phyloP scores from a whole-genome alignment of 1,140 invertebrate species.

The Heliconius nattereri region DNA sequence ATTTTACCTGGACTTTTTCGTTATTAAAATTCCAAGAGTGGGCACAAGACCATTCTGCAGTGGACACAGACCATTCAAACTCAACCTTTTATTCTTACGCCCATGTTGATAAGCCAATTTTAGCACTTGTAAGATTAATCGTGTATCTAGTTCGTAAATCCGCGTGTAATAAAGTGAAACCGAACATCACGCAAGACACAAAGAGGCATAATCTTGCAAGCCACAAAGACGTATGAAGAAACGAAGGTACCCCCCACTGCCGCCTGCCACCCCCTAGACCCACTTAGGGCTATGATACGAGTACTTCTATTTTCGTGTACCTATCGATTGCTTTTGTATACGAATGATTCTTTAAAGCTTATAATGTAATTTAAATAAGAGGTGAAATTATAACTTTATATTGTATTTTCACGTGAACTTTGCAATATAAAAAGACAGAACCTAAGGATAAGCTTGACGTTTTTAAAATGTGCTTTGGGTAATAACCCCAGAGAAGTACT shows the following conservation, averaged over 20 bases:
- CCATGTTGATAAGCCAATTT: constrained; percentile 2
- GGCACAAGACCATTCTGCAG: too few species aligned
- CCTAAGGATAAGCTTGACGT: too few species aligned
- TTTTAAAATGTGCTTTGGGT: too few species aligned
- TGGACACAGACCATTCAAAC: too few species aligned
- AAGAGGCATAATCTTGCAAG: constrained; percentile 42
- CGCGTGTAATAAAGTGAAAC: constrained; percentile 34
- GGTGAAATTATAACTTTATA: too few species aligned
- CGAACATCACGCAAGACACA: constrained; percentile 36
- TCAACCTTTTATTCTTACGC: too few species aligned
- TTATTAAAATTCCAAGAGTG: too few species aligned
- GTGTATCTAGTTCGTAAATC: constrained; percentile 31
- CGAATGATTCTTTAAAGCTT: neutral
- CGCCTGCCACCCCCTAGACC: constrained; percentile 23
- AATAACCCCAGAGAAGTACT: too few species aligned
- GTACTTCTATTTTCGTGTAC: neutral
- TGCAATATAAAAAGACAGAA: too few species aligned
- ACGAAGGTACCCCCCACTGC: constrained; percentile 25
- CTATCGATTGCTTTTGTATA: neutral
- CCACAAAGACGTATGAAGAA: constrained; percentile 41
- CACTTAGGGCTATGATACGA: constrained; percentile 22
- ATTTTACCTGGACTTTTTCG: too few species aligned
- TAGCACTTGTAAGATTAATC: constrained; percentile 12
- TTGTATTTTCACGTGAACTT: too few species aligned
- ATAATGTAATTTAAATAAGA: too few species aligned